Conservation (phyloP, 2,888 invertebrate species). For the Amaurobius ferox region DNA sequence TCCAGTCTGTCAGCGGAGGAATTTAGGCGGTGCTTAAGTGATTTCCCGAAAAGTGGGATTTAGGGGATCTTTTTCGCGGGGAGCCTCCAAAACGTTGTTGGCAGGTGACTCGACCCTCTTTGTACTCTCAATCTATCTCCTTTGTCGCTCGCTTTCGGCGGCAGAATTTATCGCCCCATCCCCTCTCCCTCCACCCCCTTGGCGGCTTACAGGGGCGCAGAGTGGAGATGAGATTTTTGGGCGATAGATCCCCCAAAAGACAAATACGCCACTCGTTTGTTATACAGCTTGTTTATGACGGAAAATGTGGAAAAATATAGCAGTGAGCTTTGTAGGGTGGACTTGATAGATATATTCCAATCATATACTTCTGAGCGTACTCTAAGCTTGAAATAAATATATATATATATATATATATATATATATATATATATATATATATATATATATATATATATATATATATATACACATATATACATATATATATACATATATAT, state of each 20-base stretch:
- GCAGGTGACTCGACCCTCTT: slow-evolving; percentile 69
- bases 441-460: too few species aligned
- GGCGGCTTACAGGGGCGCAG: slow-evolving; percentile 6
- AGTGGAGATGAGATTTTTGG: neutral
- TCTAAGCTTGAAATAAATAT: too few species aligned
- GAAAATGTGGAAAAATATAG: neutral
- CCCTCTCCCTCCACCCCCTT: neutral
- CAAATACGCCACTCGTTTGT: slow-evolving; percentile 15
- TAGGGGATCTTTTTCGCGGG: slow-evolving; percentile 62
- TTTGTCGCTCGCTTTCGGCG: slow-evolving; percentile 34
- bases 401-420: too few species aligned
- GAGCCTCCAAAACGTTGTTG: slow-evolving; percentile 48
- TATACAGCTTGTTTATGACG: slow-evolving; percentile 18
- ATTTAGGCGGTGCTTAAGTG: slow-evolving; percentile 71
- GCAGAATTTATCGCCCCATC: slow-evolving; percentile 48
- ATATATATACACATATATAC: too few species aligned
- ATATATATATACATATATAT: too few species aligned
- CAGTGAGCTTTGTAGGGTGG: neutral
- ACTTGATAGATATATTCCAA: too few species aligned
- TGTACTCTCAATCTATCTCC: slow-evolving; percentile 57
- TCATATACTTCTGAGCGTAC: too few species aligned
- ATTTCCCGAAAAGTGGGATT: slow-evolving; percentile 71
- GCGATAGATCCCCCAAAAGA: slow-evolving; percentile 21
- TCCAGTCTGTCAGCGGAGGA: slow-evolving; percentile 71
- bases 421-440: too few species aligned